Evolutionary conservation across 2,888 invertebrate genomes (phyloP), one percentile per base, ranked within the genome.

Genomic region (Venusia cambrica): DNA sequence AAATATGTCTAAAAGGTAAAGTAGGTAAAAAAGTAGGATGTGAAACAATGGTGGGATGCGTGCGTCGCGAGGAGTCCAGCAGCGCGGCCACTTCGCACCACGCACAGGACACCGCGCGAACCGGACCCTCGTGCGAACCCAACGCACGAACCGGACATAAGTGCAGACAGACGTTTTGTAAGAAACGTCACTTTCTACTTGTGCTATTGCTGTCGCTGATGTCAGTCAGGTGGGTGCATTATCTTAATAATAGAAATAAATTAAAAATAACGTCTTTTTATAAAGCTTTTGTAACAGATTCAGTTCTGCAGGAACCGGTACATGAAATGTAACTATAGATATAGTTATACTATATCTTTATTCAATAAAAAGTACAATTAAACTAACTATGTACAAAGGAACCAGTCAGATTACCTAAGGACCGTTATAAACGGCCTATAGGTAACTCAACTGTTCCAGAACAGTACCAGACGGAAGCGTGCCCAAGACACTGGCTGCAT

Each of bases 11-110:
- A 12, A 17, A 16, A 24, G 36, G 31, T 15, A 30, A 27, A 24
- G 10, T 24, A 10, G 33, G n/a, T 15, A 19, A 7, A 4, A 26
- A 12, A 28, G 29, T 66, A 79, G 70, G 80, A 84, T 84, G 83
- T 83, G 72, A 84, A 59, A 72, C 60, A 63, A 84, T 84, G 83
- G 66, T 68, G 65, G 73, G 49, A 81, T 80, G 83, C 59, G 72
- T 66, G 67, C 75, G 70, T 57, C 65, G 77, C 75, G 75, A 71
- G 59, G 51, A 55, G 65, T 53, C 61, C 44, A 58, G 54, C 45
- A 29, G 42, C 50, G 32, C 34, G 38, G 20, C 17, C 15, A 14
- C 36, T 5, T 6, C 5, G 5, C 24, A 6, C 13, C 18, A 8
- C 21, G 5, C 5, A 5, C 10, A 11, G 15, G 14, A 11, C 15